A percentile compares a stretch with the other conserved stretches of the same genome.
Conservation (phyloP, 1,140 invertebrate species). For the Penaeus chinensis region DNA sequence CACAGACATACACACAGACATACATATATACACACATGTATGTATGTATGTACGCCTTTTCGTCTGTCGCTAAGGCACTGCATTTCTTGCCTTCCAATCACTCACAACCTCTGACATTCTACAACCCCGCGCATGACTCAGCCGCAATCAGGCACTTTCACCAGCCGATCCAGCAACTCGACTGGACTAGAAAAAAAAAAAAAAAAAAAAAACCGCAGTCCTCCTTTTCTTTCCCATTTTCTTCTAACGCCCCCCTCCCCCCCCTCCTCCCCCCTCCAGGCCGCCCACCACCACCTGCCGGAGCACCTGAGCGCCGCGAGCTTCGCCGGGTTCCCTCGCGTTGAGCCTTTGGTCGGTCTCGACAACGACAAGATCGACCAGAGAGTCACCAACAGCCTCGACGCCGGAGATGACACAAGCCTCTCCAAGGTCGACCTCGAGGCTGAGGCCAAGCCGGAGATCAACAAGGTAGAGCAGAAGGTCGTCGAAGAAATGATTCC, state of each 20-base stretch:
- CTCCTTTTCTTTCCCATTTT: background rate
- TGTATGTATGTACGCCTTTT: background rate
- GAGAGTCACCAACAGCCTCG: no score
- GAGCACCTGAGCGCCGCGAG: slow-evolving; percentile 4
- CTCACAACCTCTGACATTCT: no score
- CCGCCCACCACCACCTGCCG: background rate
- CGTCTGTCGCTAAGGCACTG: no score
- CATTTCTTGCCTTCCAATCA: no score
- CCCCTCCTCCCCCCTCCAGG: background rate
- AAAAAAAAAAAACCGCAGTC: background rate
- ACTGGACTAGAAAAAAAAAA: background rate
- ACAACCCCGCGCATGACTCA: no score
- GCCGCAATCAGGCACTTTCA: background rate
- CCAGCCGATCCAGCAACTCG: background rate
- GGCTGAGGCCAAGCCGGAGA: no score
- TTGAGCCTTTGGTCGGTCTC: background rate
- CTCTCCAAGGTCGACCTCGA: no score
- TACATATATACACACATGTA: slow-evolving; percentile 4
- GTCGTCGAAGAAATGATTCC: no score
- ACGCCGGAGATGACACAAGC: no score
- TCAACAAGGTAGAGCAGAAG: no score
- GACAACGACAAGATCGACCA: no score
- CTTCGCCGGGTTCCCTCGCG: background rate
- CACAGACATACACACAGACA: background rate
- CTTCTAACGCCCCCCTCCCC: background rate